phyloP scores from a whole-genome alignment of 2,113 vertebrate species.

The Accipiter cooperii region DNA sequence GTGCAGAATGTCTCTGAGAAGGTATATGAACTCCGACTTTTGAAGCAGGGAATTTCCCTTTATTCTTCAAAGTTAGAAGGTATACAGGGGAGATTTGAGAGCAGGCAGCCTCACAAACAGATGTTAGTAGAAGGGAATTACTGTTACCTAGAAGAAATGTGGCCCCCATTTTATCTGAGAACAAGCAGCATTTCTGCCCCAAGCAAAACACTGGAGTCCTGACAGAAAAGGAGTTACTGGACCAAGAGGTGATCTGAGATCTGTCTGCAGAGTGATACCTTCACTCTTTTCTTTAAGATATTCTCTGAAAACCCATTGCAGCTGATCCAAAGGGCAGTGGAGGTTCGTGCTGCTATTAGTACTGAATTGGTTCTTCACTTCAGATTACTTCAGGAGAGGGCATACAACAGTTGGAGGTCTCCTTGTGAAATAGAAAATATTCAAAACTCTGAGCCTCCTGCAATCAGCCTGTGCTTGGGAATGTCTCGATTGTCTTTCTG shows the following conservation, averaged over 20 bases:
- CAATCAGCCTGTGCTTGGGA: background rate
- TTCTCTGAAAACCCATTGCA: slow-evolving; percentile 72
- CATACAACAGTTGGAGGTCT: background rate
- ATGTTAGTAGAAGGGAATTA: background rate
- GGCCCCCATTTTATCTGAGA: slow-evolving; percentile 56
- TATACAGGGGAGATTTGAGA: background rate
- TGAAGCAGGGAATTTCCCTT: background rate
- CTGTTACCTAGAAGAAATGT: background rate
- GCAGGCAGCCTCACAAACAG: background rate
- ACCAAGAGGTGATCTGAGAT: slow-evolving; percentile 62
- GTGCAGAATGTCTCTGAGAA: background rate
- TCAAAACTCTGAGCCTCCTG: background rate
- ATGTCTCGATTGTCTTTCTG: accelerated
- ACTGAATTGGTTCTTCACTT: background rate
- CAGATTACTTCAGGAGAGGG: background rate
- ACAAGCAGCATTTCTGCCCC: slow-evolving; percentile 55
- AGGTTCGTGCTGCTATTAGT: background rate
- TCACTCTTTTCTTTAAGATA: slow-evolving; percentile 62
- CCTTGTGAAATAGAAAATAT: background rate
- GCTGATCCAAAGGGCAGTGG: slow-evolving; percentile 37
- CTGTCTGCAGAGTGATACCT: slow-evolving; percentile 23
- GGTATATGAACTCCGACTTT: background rate
- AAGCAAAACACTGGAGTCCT: slow-evolving; percentile 59
- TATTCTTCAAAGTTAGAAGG: background rate
- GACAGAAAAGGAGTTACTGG: slow-evolving; percentile 56